A percentile compares a stretch with the other conserved stretches of the same genome.
Evolutionary conservation across 64 coral and sea anemone genomes (phyloP).

Genomic region (Montipora capricornis): DNA sequence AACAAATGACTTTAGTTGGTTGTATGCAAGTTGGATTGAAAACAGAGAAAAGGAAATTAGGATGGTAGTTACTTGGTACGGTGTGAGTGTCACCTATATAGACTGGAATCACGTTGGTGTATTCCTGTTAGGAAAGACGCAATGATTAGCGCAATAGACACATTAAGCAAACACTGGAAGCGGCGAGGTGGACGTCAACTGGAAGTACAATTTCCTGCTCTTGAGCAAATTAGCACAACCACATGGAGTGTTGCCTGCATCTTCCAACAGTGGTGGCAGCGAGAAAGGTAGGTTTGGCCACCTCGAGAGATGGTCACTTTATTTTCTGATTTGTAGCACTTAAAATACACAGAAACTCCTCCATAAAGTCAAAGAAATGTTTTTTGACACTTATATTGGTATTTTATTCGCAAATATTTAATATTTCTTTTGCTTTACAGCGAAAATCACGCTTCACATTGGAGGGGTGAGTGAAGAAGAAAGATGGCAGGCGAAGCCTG

Average conservation of each 20-base stretch:
- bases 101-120: not conserved
- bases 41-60: no score
- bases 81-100: no score
- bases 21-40: no score
- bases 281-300: constrained; percentile 15
- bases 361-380: not conserved
- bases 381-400: not conserved
- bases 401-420: constrained; percentile 2
- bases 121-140: no score
- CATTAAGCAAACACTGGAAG: not conserved
- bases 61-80: no score
- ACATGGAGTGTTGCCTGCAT: not conserved
- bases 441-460: no score
- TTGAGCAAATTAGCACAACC: constrained; percentile 6
- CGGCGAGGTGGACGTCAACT: constrained; percentile 19
- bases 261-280: not conserved
- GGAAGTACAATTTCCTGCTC: constrained; percentile 10
- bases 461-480: not conserved
- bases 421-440: not conserved
- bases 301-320: constrained; percentile 7
- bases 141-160: not conserved
- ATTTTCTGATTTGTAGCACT: not conserved
- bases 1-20: no score
- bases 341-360: no score
- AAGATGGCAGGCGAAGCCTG: not conserved